phyloP scores from a whole-genome alignment of 2,113 vertebrate species.

The Bungarus multicinctus region DNA sequence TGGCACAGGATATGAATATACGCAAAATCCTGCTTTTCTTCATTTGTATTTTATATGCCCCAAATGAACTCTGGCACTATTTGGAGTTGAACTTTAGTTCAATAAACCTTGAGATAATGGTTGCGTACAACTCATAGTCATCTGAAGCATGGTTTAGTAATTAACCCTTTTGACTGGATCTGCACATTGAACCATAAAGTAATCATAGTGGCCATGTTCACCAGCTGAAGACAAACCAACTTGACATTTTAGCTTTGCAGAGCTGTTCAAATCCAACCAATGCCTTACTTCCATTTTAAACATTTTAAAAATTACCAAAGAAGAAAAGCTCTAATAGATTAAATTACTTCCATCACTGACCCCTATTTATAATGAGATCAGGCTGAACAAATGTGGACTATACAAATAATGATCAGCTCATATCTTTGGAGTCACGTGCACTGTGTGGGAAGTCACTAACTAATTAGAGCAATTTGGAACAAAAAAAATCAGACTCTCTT shows the following conservation, averaged over 20 bases:
- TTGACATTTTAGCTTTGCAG: background rate
- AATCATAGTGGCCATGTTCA: background rate
- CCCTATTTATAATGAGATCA: background rate
- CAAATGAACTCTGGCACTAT: background rate
- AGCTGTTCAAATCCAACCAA: background rate
- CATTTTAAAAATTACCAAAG: background rate
- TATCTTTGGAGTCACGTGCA: background rate
- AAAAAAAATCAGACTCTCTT: background rate
- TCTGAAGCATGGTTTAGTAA: background rate
- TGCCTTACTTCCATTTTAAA: background rate
- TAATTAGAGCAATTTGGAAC: slow-evolving; percentile 8
- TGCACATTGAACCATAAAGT: background rate
- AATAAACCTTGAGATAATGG: background rate
- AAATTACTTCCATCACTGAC: background rate
- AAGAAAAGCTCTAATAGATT: background rate
- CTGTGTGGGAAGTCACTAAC: background rate
- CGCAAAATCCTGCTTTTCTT: background rate
- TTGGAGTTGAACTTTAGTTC: background rate
- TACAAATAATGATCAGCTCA: background rate
- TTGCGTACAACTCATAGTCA: too few relatives aligned
- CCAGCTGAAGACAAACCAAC: background rate
- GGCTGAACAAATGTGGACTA: background rate
- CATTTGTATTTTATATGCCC: background rate
- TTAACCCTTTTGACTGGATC: background rate
- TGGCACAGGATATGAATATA: background rate